Base-by-base conservation (phyloP, 2,888 invertebrate species). In the Eilema caniola region DNA sequence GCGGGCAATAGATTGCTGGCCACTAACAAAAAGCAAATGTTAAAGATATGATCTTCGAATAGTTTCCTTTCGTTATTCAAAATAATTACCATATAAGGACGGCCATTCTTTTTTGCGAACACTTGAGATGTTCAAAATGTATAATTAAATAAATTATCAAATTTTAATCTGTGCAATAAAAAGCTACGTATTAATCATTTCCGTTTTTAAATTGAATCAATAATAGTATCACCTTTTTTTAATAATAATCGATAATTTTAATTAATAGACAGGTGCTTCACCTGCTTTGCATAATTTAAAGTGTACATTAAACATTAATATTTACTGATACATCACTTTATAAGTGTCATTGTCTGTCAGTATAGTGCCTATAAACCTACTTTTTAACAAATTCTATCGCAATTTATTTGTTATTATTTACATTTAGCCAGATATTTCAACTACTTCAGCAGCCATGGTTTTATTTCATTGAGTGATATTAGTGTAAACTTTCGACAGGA, bases 41-140 rank as follows among this genome's bases (percentile, higher is more conserved):
- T 47, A 23, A 56, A 66, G 57, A 67, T 73, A 59, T 41, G 62
- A 73, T 70, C 65, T 73, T 60, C 56, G 64, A 65, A 65, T 68
- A 24, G 59, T 66, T 57, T 63, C 24, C 59, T 66, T 65, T 62
- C 59, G 87, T 86, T 86, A 89, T 90, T 90, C 86, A 89, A 90
- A 90, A 89, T 88, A 86, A 84, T 87, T 85, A 80, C 86, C 83
- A 83, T 71, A 72, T 78, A 83, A 81, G 47, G 68, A n/a, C 12
- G 2, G 24, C 33, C 20, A 57, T 68, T 68, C 53, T 37, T 41
- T 65, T 64, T 61, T 28, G 57, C 71, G 28, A 11, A n/a, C 14
- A n/a, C 8, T 24, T 37, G 60, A 61, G 16, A 41, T 16, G n/a
- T 41, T 33, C 24, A 11, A 31, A 14, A 3, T 23, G 16, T 31